These are phyloP conservation scores for Papilio helenus DNA, from an alignment of 1,140 invertebrate genomes.

Conservation along the genomic window DNA sequence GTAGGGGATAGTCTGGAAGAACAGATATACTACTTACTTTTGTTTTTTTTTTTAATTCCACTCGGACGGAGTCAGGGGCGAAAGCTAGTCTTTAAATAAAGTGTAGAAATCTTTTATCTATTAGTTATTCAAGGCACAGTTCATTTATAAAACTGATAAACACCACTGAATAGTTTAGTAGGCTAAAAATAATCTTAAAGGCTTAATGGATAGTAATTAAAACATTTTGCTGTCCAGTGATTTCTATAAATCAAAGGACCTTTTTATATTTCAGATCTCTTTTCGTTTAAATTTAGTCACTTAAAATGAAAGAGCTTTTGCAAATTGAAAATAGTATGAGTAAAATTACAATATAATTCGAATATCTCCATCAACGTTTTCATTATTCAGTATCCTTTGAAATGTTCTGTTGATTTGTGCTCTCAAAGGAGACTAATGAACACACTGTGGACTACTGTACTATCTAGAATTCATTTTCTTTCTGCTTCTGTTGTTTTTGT, in stretches of 20 bases:
- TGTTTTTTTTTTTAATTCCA: too few species aligned
- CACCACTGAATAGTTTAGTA: neutral
- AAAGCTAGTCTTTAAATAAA: too few species aligned
- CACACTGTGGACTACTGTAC: neutral
- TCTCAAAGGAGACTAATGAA: conserved; percentile 24
- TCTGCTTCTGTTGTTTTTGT: neutral
- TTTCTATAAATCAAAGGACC: neutral
- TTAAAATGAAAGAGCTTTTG: neutral
- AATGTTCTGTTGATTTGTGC: conserved; percentile 21
- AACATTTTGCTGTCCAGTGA: neutral
- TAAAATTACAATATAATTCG: conserved; percentile 21
- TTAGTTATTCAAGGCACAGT: too few species aligned
- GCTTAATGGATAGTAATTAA: neutral
- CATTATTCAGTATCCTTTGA: conserved; percentile 26
- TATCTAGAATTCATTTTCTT: conserved; percentile 7
- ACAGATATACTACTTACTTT: too few species aligned
- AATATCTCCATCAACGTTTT: conserved; percentile 25
- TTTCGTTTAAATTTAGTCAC: neutral
- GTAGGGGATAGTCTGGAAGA: too few species aligned
- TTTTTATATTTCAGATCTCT: neutral
- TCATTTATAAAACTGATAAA: neutral
- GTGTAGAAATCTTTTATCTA: too few species aligned
- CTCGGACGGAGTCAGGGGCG: too few species aligned
- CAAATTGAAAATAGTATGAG: neutral
- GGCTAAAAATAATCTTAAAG: neutral